Percentiles rank a stretch among this genome's conserved stretches.
phyloP scores from a whole-genome alignment of 2,888 invertebrate genomes.

The Brachylomia viminalis region DNA sequence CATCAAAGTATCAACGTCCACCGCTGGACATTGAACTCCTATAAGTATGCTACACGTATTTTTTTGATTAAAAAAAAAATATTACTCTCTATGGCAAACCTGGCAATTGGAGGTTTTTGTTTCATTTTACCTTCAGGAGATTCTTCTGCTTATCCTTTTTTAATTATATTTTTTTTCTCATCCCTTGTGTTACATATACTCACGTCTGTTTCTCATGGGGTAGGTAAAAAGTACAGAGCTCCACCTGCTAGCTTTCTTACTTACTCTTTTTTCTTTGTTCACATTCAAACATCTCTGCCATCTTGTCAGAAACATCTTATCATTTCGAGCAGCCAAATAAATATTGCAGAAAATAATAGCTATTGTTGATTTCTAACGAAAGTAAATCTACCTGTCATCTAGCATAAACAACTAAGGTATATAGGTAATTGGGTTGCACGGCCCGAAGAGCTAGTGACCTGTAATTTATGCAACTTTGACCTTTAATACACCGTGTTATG shows the following conservation, averaged over 20 bases:
- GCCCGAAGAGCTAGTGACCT: conserved; percentile 30
- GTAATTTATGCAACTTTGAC: conserved; percentile 57
- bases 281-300: no score
- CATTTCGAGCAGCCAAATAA: conserved; percentile 8
- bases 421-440: conserved; percentile 59
- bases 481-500: conserved; percentile 46
- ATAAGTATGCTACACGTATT: no score
- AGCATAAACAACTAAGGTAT: conserved; percentile 46
- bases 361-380: conserved; percentile 49
- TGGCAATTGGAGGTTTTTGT: no score
- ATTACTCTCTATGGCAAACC: no score
- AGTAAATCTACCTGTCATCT: conserved; percentile 59
- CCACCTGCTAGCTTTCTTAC: background rate
- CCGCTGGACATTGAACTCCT: background rate
- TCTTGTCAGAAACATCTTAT: background rate
- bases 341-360: conserved; percentile 24
- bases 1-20: background rate
- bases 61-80: no score
- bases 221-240: background rate
- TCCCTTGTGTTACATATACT: background rate
- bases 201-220: background rate
- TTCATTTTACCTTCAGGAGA: no score
- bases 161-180: background rate
- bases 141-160: background rate
- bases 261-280: background rate